These are phyloP conservation scores for Vollenhovia emeryi DNA, from an alignment of 1,140 invertebrate genomes.

Conservation along the genomic window DNA sequence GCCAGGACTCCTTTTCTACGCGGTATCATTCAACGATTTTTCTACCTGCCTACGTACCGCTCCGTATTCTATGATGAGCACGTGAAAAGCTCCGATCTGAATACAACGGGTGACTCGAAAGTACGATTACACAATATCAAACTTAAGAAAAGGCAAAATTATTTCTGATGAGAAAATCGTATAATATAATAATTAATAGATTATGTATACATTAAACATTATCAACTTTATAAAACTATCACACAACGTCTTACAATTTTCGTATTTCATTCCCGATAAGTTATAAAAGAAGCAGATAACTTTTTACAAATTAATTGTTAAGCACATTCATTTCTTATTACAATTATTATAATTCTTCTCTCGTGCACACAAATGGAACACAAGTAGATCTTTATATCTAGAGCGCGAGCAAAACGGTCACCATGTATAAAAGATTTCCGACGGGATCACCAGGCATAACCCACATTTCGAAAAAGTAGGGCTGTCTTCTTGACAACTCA, in stretches of 20 bases:
- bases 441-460: conserved; percentile 39
- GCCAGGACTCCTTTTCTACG: conserved; percentile 69
- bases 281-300: background rate
- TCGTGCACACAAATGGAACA: background rate
- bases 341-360: background rate
- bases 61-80: conserved; percentile 45
- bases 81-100: conserved; percentile 65
- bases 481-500: conserved; percentile 15
- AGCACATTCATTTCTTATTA: background rate
- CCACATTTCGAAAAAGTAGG: conserved; percentile 51
- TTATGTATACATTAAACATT: background rate
- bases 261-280: background rate
- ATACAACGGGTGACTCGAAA: conserved; percentile 68
- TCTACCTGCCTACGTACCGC: conserved; percentile 75
- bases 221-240: background rate
- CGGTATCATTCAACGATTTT: conserved; percentile 80
- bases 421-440: conserved; percentile 12
- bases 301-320: background rate
- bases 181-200: background rate
- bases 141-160: background rate
- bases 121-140: background rate
- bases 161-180: background rate
- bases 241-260: background rate
- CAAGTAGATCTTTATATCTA: background rate
- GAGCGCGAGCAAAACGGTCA: conserved; percentile 7